Conservation (phyloP, 2,113 vertebrate genomes). For the Ictidomys tridecemlineatus region DNA sequence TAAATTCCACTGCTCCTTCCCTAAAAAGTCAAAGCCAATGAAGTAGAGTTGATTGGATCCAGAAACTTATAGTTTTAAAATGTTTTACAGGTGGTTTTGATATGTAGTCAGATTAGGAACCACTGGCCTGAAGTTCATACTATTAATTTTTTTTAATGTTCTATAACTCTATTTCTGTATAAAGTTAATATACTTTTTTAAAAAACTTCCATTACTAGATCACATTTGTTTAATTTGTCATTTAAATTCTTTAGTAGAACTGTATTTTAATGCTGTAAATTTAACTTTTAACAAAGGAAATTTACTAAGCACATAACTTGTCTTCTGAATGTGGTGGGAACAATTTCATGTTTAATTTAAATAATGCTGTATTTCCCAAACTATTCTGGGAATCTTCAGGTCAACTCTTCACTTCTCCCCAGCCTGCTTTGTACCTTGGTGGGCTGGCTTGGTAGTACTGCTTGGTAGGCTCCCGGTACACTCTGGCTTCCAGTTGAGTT, state of each 20-base stretch:
- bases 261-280: background rate
- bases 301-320: background rate
- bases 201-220: background rate
- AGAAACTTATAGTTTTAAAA: slow-evolving; percentile 1
- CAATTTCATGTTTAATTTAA: slow-evolving; percentile 15
- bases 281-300: background rate
- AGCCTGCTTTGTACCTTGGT: background rate
- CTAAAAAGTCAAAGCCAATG: background rate
- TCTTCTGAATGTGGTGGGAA: background rate
- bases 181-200: background rate
- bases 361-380: background rate
- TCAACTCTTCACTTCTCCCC: background rate
- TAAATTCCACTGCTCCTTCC: background rate
- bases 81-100: background rate
- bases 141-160: background rate
- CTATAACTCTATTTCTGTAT: background rate
- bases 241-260: background rate
- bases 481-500: background rate
- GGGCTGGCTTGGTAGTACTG: background rate
- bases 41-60: background rate
- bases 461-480: background rate
- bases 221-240: slow-evolving; percentile 19
- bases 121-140: background rate
- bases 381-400: background rate
- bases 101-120: background rate